A percentile compares a stretch with the other conserved stretches of the same genome.
Evolutionary conservation across 2,797 vertebrate species (phyloP).

Genomic region (Anguilla obscura): DNA sequence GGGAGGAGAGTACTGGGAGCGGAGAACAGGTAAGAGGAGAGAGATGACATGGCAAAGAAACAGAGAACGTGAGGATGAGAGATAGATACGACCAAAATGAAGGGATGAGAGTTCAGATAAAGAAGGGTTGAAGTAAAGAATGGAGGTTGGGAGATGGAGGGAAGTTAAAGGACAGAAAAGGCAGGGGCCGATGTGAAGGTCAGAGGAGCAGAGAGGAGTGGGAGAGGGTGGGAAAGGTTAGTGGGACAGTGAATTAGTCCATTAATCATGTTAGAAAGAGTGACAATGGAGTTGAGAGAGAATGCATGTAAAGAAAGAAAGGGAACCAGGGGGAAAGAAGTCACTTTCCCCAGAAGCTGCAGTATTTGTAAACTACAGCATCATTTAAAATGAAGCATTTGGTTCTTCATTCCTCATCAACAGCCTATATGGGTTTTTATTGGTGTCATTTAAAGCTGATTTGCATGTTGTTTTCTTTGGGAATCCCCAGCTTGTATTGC

Average conservation of each 20-base stretch:
- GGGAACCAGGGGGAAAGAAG: background rate
- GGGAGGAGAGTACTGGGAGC: conserved; percentile 57
- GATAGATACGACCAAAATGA: background rate
- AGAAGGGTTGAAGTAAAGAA: background rate
- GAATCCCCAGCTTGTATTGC: background rate
- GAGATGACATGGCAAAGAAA: conserved; percentile 60
- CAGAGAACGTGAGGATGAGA: background rate
- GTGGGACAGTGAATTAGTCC: background rate
- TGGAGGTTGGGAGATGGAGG: background rate
- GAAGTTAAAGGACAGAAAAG: background rate
- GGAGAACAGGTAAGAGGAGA: conserved; percentile 41
- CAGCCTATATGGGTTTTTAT: background rate
- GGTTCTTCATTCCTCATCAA: background rate
- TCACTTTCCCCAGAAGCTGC: background rate
- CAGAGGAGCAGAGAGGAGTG: conserved; percentile 16
- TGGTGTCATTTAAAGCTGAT: background rate
- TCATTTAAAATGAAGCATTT: background rate
- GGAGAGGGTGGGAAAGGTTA: background rate
- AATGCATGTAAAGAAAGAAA: background rate
- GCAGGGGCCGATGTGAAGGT: background rate
- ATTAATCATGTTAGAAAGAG: conserved; percentile 7
- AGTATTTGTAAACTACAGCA: background rate
- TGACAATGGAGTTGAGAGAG: background rate
- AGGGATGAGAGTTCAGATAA: background rate
- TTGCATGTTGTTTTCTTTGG: background rate